phyloP scores from a whole-genome alignment of 2,888 invertebrate species.

The Bellardia pandia region DNA sequence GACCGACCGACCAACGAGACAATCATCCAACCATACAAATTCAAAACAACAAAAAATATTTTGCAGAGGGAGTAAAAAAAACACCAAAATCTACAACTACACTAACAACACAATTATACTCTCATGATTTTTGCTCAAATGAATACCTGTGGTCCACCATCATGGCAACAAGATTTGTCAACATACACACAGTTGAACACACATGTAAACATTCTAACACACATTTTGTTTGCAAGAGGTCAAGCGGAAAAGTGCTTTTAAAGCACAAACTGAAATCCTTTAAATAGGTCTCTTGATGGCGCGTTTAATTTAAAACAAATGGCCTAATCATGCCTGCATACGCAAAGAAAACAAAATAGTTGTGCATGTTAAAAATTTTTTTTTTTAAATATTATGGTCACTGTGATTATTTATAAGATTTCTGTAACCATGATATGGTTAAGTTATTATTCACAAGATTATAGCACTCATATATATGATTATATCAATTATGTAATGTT shows the following conservation, averaged over 20 bases:
- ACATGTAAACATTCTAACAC: slow-evolving; percentile 4
- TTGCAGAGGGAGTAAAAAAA: slow-evolving; percentile 1
- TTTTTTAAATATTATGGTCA: too few species aligned
- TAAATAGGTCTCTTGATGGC: too few species aligned
- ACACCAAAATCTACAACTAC: slow-evolving; percentile 8
- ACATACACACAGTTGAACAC: slow-evolving; percentile 41
- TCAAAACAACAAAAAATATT: slow-evolving; percentile 27
- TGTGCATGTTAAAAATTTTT: too few species aligned
- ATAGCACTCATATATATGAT: too few species aligned
- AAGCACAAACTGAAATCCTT: background rate
- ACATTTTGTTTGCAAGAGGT: background rate
- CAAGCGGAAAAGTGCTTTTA: background rate
- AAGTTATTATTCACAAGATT: too few species aligned
- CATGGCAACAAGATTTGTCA: slow-evolving; percentile 72
- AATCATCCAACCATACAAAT: slow-evolving; percentile 47
- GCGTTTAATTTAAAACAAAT: too few species aligned
- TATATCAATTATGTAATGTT: too few species aligned
- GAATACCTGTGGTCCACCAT: slow-evolving; percentile 73
- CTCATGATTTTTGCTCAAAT: slow-evolving; percentile 72
- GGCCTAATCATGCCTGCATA: too few species aligned
- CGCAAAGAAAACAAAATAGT: too few species aligned
- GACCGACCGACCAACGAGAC: slow-evolving; percentile 40
- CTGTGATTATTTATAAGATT: too few species aligned
- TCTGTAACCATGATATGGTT: too few species aligned
- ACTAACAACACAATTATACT: slow-evolving; percentile 68